Percentiles rank a stretch among this genome's conserved stretches.
Conservation (phyloP, 2,797 vertebrate genomes). For the Oceanodroma leucorhoa region DNA sequence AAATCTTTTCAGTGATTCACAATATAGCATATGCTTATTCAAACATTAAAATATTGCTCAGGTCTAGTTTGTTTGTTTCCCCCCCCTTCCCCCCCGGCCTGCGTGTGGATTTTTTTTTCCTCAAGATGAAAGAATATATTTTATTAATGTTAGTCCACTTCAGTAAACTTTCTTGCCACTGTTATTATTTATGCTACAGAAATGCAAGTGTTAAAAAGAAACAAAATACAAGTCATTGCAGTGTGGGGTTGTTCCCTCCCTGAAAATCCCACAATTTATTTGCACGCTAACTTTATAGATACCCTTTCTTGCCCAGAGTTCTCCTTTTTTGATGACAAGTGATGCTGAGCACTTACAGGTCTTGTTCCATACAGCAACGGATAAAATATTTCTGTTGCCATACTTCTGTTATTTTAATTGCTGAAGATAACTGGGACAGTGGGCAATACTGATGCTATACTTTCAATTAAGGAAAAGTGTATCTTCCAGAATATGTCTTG, state of each 20-base stretch:
- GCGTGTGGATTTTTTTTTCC: background rate
- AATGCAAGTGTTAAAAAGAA: background rate
- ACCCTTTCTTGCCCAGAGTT: background rate
- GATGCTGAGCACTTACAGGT: background rate
- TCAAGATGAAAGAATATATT: background rate
- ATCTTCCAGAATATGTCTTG: background rate
- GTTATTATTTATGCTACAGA: background rate
- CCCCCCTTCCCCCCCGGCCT: background rate
- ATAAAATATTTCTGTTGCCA: background rate
- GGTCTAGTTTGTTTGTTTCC: background rate
- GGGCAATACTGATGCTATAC: background rate
- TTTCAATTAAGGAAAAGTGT: background rate
- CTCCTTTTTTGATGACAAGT: background rate
- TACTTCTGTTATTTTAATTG: background rate
- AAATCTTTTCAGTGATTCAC: background rate
- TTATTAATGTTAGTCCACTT: background rate
- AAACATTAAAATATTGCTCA: background rate
- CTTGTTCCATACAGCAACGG: background rate
- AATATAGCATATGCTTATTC: background rate
- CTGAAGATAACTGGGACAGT: background rate
- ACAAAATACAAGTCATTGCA: background rate
- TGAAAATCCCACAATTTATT: background rate
- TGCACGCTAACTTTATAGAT: background rate
- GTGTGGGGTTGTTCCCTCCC: background rate
- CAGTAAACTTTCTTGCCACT: background rate